Evolutionary conservation across 2,797 vertebrate genomes (phyloP).

Genomic region (Erithacus rubecula): DNA sequence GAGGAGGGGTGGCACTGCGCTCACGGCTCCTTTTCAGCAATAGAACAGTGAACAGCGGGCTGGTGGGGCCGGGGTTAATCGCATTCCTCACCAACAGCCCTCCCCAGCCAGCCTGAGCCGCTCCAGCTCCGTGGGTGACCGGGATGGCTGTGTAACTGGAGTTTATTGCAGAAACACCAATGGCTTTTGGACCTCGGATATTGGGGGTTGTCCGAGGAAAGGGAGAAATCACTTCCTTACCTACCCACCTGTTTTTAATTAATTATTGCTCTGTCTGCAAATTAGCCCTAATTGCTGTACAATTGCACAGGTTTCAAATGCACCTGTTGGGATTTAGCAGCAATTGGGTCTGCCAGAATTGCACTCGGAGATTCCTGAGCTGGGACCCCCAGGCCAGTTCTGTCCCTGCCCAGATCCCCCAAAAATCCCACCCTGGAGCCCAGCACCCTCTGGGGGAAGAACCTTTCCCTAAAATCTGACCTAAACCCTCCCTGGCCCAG

Average conservation of each 20-base stretch:
- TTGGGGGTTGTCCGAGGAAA: not conserved
- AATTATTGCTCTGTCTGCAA: not conserved
- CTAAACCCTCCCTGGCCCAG: accelerated
- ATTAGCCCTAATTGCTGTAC: not conserved
- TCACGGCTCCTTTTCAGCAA: no score
- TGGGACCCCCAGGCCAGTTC: not conserved
- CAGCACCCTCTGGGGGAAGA: not conserved
- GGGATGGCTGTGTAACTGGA: not conserved
- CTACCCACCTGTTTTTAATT: not conserved
- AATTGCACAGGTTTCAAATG: not conserved
- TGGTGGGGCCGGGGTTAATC: no score
- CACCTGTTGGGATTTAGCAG: not conserved
- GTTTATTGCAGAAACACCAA: not conserved
- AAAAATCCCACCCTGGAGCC: not conserved
- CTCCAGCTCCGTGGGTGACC: not conserved
- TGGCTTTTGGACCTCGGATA: not conserved
- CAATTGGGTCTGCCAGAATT: accelerated
- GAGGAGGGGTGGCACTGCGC: not conserved
- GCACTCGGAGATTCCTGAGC: not conserved
- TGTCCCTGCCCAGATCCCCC: not conserved
- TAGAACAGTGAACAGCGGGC: no score
- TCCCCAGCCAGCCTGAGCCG: not conserved
- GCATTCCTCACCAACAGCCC: not conserved
- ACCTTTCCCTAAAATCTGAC: accelerated
- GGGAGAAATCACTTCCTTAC: not conserved